Conservation (phyloP, 2,888 invertebrate species). For the Sminthurides aquaticus region DNA sequence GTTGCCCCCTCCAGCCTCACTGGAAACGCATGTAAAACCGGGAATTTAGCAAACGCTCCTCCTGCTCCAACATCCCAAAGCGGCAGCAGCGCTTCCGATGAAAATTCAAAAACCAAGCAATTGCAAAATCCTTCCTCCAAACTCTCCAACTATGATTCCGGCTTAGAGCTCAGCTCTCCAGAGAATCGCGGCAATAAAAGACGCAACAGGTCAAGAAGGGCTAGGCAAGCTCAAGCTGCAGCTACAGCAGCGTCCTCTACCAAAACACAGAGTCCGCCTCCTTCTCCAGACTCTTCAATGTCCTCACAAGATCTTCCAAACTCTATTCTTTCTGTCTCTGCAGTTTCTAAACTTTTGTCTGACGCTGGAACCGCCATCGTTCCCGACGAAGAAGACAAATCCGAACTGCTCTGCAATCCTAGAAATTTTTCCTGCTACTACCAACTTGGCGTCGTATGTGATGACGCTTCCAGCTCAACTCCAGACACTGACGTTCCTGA, state of each 20-base stretch:
- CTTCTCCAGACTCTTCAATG: conserved; percentile 17
- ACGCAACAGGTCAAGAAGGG: neutral
- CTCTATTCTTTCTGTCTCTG: neutral
- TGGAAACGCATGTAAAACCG: neutral
- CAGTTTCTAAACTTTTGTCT: neutral
- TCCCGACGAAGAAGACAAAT: conserved; percentile 34
- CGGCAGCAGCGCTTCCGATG: too few species aligned
- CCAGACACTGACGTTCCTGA: too few species aligned
- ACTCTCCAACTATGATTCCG: conserved; percentile 36
- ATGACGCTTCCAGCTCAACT: too few species aligned
- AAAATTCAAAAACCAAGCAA: too few species aligned
- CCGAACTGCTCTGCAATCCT: conserved; percentile 41
- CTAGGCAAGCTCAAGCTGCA: neutral
- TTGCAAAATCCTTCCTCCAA: neutral
- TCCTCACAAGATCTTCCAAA: conserved; percentile 3
- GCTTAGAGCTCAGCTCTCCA: conserved; percentile 41
- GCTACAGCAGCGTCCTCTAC: neutral
- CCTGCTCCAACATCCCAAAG: neutral
- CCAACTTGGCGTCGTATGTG: conserved; percentile 43
- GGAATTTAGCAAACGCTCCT: neutral
- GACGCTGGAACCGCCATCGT: conserved; percentile 5
- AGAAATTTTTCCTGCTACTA: conserved; percentile 43
- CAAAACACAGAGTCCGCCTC: conserved; percentile 9
- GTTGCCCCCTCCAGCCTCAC: conserved; percentile 35
- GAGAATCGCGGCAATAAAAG: conserved; percentile 31